Evolutionary conservation across 1,140 invertebrate species (phyloP).

Genomic region (Listronotus bonariensis): DNA sequence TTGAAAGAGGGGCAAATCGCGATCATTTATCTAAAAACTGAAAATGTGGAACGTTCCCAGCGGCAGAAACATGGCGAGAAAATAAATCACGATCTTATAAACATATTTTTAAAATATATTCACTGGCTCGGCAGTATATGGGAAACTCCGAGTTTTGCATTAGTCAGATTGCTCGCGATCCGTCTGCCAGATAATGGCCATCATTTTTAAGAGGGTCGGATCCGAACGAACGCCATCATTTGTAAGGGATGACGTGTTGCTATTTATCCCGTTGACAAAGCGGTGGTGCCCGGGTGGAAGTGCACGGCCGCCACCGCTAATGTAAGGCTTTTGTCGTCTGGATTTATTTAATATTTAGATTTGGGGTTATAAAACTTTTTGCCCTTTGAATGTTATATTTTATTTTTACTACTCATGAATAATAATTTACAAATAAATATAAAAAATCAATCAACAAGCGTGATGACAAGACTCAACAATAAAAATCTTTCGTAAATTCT

Average conservation of each 20-base stretch:
- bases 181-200: conserved; percentile 51
- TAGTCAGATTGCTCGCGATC: conserved; percentile 53
- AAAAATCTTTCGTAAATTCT: no score
- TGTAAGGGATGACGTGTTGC: conserved; percentile 49
- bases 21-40: conserved; percentile 39
- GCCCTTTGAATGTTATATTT: no score
- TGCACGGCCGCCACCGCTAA: conserved; percentile 30
- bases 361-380: neutral
- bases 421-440: no score
- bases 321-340: conserved; percentile 18
- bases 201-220: conserved; percentile 54
- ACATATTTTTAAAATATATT: conserved; percentile 51
- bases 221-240: conserved; percentile 51
- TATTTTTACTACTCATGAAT: no score
- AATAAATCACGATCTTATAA: conserved; percentile 51
- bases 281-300: conserved; percentile 20
- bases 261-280: conserved; percentile 50
- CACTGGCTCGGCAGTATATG: conserved; percentile 40
- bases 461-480: no score
- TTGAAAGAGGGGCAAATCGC: conserved; percentile 31
- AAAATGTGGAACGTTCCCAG: conserved; percentile 36
- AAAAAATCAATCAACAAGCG: no score
- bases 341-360: conserved; percentile 18
- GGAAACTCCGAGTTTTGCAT: conserved; percentile 46
- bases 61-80: conserved; percentile 37